phyloP scores from a whole-genome alignment of 2,888 invertebrate genomes.

The Hydrotaea diabolus region DNA sequence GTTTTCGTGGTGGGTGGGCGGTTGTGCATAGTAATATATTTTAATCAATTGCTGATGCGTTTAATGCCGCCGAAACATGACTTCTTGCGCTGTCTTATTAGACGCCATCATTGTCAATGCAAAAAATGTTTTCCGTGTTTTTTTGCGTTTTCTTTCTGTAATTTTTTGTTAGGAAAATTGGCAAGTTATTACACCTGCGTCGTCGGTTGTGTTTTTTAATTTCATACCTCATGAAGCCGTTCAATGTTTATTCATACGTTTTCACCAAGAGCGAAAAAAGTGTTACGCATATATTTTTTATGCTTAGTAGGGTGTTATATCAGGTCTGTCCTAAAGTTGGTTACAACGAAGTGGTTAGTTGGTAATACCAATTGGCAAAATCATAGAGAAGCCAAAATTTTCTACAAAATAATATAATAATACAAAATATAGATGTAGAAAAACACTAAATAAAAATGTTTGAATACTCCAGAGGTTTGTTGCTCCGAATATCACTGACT shows the following conservation, averaged over 20 bases:
- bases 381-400: no score
- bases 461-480: no score
- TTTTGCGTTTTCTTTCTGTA: slow-evolving; percentile 29
- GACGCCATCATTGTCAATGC: slow-evolving; percentile 60
- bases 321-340: background rate
- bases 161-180: slow-evolving; percentile 16
- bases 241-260: slow-evolving; percentile 50
- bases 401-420: no score
- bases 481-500: no score
- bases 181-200: slow-evolving; percentile 53
- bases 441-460: no score
- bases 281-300: background rate
- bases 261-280: background rate
- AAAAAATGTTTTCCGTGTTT: slow-evolving; percentile 51
- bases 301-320: background rate
- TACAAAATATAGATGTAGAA: no score
- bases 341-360: background rate
- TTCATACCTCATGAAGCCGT: slow-evolving; percentile 37
- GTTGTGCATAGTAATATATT: background rate
- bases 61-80: slow-evolving; percentile 1
- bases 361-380: no score
- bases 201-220: background rate
- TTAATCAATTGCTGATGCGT: slow-evolving; percentile 20
- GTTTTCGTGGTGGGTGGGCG: background rate
- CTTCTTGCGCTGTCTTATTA: slow-evolving; percentile 18